A percentile compares a stretch with the other conserved stretches of the same genome.
Conservation (phyloP, 2,888 invertebrate species). For the Drosophila sordidapex region DNA sequence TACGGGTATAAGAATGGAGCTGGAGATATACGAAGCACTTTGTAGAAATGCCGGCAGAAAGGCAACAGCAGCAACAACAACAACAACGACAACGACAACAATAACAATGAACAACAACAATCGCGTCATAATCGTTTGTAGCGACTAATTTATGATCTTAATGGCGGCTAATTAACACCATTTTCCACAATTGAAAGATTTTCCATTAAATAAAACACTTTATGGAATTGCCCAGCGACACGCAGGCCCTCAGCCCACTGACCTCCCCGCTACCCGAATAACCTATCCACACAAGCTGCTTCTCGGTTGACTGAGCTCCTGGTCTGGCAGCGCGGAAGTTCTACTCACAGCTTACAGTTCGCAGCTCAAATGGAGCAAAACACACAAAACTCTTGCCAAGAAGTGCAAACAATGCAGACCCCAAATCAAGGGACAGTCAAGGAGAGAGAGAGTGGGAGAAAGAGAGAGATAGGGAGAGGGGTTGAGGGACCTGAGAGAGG, state of each 20-base stretch:
- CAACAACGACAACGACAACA: constrained; percentile 15
- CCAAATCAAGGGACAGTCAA: constrained; percentile 56
- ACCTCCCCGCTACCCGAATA: background rate
- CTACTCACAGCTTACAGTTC: constrained; percentile 37
- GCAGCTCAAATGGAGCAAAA: constrained; percentile 77
- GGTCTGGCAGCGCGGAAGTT: constrained; percentile 61
- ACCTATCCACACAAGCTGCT: constrained; percentile 23
- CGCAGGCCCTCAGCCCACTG: constrained; percentile 49
- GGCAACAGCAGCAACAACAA: constrained; percentile 38
- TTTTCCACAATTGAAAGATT: constrained; percentile 81
- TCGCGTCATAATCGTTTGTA: constrained; percentile 79
- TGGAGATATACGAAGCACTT: constrained; percentile 48
- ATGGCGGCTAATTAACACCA: constrained; percentile 80
- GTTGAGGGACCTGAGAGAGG: background rate
- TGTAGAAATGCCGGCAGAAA: constrained; percentile 65
- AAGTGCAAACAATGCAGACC: constrained; percentile 74
- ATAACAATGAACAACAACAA: constrained; percentile 54
- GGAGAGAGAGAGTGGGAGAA: background rate
- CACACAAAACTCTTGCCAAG: constrained; percentile 63
- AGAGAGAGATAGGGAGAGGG: background rate
- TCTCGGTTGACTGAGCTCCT: constrained; percentile 57
- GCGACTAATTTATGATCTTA: constrained; percentile 81
- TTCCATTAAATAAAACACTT: constrained; percentile 82
- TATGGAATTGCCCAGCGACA: constrained; percentile 76
- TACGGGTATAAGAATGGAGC: constrained; percentile 1